These are phyloP conservation scores for Zoanthus solanderi DNA, from an alignment of 92 coral and sea anemone genomes.

Conservation along the genomic window DNA sequence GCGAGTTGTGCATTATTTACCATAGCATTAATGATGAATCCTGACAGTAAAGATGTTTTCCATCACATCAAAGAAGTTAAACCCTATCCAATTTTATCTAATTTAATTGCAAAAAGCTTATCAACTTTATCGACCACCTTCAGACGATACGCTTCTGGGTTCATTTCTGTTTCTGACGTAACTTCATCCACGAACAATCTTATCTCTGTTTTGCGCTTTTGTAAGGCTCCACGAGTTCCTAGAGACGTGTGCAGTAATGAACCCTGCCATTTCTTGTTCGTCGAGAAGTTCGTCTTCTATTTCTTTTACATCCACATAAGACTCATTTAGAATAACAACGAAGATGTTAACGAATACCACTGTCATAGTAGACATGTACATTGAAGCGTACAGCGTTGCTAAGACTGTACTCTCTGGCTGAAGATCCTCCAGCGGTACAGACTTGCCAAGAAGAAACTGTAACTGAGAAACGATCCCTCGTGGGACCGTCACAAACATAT, in stretches of 20 bases:
- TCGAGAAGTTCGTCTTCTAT: conserved; percentile 38
- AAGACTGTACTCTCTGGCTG: conserved; percentile 36
- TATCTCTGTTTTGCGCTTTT: conserved; percentile 13
- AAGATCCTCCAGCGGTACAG: conserved; percentile 55
- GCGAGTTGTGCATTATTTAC: not conserved
- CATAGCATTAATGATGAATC: not conserved
- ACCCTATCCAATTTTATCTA: too few relatives aligned
- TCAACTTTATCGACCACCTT: too few relatives aligned
- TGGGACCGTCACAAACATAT: conserved; percentile 43
- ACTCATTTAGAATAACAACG: conserved; percentile 60
- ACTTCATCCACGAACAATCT: conserved; percentile 2
- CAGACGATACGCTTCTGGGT: not conserved
- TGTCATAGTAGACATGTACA: conserved; percentile 41
- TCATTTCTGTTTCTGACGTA: not conserved
- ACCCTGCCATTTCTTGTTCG: conserved; percentile 62
- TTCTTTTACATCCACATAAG: conserved; percentile 44
- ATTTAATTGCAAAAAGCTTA: too few relatives aligned
- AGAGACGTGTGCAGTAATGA: conserved; percentile 37
- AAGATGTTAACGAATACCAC: conserved; percentile 55
- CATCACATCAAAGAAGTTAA: too few relatives aligned
- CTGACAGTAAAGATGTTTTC: too few relatives aligned
- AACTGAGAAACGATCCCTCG: conserved; percentile 54
- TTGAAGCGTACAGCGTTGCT: conserved; percentile 34
- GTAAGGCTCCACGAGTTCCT: conserved; percentile 22
- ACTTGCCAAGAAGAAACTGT: conserved; percentile 60